These are phyloP conservation scores for Nylanderia fulva DNA, from an alignment of 1,140 invertebrate species.

Conservation along the genomic window DNA sequence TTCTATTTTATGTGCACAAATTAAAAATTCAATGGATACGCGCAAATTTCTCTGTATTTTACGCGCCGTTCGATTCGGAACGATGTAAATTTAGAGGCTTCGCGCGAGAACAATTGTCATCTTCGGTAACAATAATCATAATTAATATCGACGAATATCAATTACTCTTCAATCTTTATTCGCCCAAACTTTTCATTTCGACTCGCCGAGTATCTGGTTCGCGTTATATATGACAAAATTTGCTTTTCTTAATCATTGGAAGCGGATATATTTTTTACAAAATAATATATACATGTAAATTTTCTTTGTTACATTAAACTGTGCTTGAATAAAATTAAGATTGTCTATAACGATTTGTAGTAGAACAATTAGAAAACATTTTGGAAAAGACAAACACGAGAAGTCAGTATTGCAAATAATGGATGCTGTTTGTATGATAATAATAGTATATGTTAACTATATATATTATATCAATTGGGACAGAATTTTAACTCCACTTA, in stretches of 20 bases:
- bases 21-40: constrained; percentile 43
- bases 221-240: neutral
- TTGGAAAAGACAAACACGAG: neutral
- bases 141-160: constrained; percentile 6
- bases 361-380: neutral
- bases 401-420: neutral
- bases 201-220: neutral
- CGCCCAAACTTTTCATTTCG: neutral
- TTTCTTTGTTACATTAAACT: neutral
- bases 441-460: neutral
- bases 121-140: constrained; percentile 25
- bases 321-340: neutral
- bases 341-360: neutral
- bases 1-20: constrained; percentile 30
- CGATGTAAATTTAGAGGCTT: constrained; percentile 13
- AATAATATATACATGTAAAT: neutral
- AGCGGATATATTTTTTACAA: neutral
- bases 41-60: constrained; percentile 39
- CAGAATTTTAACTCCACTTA: neutral
- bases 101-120: neutral
- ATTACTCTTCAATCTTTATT: neutral
- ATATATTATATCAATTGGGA: neutral
- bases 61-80: neutral
- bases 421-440: neutral
- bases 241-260: neutral